Conservation (phyloP, 2,797 vertebrate genomes). For the Gallirallus australis region DNA sequence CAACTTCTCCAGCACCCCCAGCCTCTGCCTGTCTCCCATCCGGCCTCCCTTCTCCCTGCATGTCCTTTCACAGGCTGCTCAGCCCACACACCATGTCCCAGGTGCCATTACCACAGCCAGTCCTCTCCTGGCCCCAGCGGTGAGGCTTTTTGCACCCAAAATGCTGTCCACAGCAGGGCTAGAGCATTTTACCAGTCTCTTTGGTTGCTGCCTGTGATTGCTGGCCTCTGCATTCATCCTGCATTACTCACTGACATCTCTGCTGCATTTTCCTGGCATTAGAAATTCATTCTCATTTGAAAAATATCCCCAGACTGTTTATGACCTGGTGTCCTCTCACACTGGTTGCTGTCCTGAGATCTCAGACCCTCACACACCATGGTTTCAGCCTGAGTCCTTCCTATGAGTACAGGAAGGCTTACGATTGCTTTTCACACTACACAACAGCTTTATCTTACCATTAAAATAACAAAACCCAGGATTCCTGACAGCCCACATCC, state of each 20-base stretch:
- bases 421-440: neutral
- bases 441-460: neutral
- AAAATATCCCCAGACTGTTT: neutral
- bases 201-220: neutral
- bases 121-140: neutral
- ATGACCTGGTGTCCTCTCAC: neutral
- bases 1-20: neutral
- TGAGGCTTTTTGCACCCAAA: neutral
- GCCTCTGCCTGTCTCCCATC: neutral
- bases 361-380: neutral
- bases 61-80: neutral
- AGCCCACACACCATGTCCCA: neutral
- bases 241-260: neutral
- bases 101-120: neutral
- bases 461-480: neutral
- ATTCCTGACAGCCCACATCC: neutral
- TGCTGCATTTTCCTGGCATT: neutral
- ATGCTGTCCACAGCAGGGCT: neutral
- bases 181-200: neutral
- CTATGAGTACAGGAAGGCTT: neutral
- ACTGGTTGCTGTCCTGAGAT: neutral
- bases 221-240: neutral
- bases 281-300: neutral
- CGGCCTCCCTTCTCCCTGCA: too few relatives aligned
- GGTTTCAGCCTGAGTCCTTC: neutral